Base-by-base conservation (phyloP, 2,797 vertebrate genomes). In the Microcaecilia unicolor region DNA sequence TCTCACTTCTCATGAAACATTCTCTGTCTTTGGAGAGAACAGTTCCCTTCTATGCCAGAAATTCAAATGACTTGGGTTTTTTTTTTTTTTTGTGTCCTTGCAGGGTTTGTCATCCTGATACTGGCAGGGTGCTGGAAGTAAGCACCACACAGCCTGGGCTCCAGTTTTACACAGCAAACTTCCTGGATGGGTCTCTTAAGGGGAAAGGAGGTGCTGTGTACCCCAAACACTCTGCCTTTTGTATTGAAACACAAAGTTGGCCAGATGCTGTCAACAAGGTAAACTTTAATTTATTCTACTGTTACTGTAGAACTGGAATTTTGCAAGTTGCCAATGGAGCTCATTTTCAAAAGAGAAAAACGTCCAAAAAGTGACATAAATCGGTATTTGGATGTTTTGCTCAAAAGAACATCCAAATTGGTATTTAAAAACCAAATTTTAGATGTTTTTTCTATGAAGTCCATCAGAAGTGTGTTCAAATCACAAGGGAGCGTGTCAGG, bases 201-300 rank as follows among this genome's bases (percentile, higher is more conserved):
- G 94, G 94, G 31, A 97, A 98, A 74, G 73, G 51, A 0, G 79
- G 75, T 5, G 33, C 43, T 0, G n/a, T 25, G 0, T 97, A 97
- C 37, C 48, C 70, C 41, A 91, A 84, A 57, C 94, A 97, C 75
- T 85, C 87, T 0, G 85, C 87, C 11, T 87, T 99, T 69, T 99
- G 93, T 52, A 67, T 99, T 16, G 94, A 99, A 81, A 92, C 93
- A 3, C 94, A 98, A 69, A 89, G 83, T 51, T 98, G 95, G 95
- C 95, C 94, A 0, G 78, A 98, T 7, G 89, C 94, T 0, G 53
- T 98, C 41, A 97, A 97, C 65, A 81, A 92, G 93, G 95, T 98
- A 70, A 68, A 31, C 28, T 5, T 2, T 11, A 18, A 3, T 13
- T 12, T n/a, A n/a, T n/a, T n/a, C 24, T 36, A 16, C 20, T 7